Conservation (phyloP, 2,888 invertebrate species). For the Pherbina coryleti region DNA sequence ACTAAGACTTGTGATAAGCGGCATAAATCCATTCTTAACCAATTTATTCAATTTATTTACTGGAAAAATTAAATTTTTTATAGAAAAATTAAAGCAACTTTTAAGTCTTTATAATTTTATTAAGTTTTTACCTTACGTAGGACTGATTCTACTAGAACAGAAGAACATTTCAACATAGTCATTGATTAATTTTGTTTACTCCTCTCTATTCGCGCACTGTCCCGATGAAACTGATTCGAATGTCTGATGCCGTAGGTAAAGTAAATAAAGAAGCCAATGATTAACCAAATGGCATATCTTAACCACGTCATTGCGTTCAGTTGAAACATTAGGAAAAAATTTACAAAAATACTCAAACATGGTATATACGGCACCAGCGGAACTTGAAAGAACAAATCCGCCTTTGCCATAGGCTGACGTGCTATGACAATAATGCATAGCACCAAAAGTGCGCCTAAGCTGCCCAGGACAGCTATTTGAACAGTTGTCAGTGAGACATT, state of each 20-base stretch:
- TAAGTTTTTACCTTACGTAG: too few species aligned
- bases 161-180: too few species aligned
- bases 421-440: constrained; percentile 74
- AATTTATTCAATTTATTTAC: too few species aligned
- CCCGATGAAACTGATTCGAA: constrained; percentile 72
- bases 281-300: constrained; percentile 88
- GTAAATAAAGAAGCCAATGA: constrained; percentile 87
- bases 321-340: constrained; percentile 92
- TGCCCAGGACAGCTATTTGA: constrained; percentile 67
- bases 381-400: constrained; percentile 81
- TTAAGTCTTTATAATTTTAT: too few species aligned
- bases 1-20: too few species aligned
- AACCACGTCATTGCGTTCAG: constrained; percentile 89
- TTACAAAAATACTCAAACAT: constrained; percentile 85
- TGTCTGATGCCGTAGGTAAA: constrained; percentile 84
- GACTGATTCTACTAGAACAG: too few species aligned
- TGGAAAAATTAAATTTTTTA: too few species aligned
- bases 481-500: constrained; percentile 51
- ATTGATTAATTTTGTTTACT: neutral
- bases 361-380: constrained; percentile 89
- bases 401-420: constrained; percentile 77
- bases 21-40: too few species aligned
- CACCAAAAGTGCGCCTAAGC: constrained; percentile 72
- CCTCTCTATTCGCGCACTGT: constrained; percentile 53
- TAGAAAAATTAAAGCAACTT: too few species aligned